Percentiles rank a stretch among this genome's conserved stretches.
Conservation (phyloP, 1,140 invertebrate species). For the Drosophila fuyamai region DNA sequence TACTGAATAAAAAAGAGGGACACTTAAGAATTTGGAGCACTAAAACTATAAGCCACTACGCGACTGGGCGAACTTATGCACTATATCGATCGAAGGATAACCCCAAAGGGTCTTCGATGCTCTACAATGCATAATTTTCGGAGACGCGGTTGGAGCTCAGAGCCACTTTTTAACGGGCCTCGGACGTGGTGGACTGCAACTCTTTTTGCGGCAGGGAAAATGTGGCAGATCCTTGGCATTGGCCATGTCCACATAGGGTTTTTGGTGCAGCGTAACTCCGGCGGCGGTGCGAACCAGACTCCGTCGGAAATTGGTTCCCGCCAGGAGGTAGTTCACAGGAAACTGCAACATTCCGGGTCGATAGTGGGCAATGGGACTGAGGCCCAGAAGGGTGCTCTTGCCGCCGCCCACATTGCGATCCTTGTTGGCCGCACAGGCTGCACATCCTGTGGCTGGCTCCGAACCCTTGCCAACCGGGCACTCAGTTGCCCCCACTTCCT, state of each 20-base stretch:
- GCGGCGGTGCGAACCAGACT: slow-evolving; percentile 62
- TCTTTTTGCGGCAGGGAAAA: slow-evolving; percentile 1
- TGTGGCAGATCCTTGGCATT: slow-evolving; percentile 11
- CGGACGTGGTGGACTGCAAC: background rate
- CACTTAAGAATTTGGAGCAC: slow-evolving; percentile 35
- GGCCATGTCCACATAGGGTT: slow-evolving; percentile 9
- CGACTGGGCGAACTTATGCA: slow-evolving; percentile 43
- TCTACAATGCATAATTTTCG: slow-evolving; percentile 55
- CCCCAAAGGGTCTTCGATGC: slow-evolving; percentile 9
- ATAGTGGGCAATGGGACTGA: slow-evolving; percentile 51
- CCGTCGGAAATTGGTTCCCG: slow-evolving; percentile 35
- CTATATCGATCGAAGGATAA: slow-evolving; percentile 24
- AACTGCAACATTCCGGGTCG: slow-evolving; percentile 40
- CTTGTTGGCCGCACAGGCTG: background rate
- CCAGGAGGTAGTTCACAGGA: slow-evolving; percentile 26
- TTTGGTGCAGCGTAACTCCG: slow-evolving; percentile 58
- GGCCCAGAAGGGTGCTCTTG: slow-evolving; percentile 1
- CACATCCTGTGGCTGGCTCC: background rate
- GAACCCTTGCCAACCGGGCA: background rate
- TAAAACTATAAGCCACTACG: slow-evolving; percentile 54
- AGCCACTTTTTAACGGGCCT: slow-evolving; percentile 15
- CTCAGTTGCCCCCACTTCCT: background rate
- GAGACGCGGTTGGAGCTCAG: slow-evolving; percentile 22
- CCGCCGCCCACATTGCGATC: background rate
- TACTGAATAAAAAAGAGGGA: background rate